phyloP scores from a whole-genome alignment of 2,113 vertebrate genomes.

The Ornithorhynchus anatinus region DNA sequence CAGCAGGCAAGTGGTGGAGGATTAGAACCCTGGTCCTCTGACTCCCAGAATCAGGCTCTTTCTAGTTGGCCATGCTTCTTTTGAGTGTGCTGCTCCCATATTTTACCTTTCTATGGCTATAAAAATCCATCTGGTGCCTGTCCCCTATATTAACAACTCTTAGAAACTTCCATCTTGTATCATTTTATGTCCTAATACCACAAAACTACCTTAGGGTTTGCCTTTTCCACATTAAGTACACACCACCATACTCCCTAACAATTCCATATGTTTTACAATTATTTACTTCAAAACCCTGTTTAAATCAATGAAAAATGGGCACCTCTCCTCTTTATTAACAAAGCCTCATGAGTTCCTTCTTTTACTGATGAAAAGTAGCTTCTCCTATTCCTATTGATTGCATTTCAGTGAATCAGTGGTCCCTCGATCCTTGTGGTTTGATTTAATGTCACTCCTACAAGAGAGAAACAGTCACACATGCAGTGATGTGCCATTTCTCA shows the following conservation, averaged over 20 bases:
- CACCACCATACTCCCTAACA: background rate
- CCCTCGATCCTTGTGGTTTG: conserved; percentile 54
- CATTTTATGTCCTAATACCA: background rate
- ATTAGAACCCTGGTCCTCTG: too few relatives aligned
- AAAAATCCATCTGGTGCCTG: too few relatives aligned
- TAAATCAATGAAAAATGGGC: conserved; percentile 40
- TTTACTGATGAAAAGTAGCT: conserved; percentile 57
- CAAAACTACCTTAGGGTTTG: background rate
- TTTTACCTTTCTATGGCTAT: too few relatives aligned
- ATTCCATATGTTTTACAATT: conserved; percentile 7
- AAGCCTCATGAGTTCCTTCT: conserved; percentile 46
- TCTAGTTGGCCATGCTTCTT: background rate
- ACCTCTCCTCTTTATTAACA: conserved; percentile 51
- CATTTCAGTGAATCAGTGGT: conserved; percentile 61
- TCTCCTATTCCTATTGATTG: conserved; percentile 67
- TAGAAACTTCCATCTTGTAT: too few relatives aligned
- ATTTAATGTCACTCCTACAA: conserved; percentile 70
- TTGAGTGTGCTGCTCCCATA: too few relatives aligned
- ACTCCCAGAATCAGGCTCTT: too few relatives aligned
- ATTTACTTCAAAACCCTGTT: conserved; percentile 26
- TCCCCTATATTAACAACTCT: too few relatives aligned
- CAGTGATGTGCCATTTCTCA: conserved; percentile 63
- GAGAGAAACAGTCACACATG: conserved; percentile 68
- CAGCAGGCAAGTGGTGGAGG: too few relatives aligned
- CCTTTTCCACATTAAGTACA: conserved; percentile 2